Base-by-base conservation (phyloP, 1,140 invertebrate genomes). In the Delia radicum region DNA sequence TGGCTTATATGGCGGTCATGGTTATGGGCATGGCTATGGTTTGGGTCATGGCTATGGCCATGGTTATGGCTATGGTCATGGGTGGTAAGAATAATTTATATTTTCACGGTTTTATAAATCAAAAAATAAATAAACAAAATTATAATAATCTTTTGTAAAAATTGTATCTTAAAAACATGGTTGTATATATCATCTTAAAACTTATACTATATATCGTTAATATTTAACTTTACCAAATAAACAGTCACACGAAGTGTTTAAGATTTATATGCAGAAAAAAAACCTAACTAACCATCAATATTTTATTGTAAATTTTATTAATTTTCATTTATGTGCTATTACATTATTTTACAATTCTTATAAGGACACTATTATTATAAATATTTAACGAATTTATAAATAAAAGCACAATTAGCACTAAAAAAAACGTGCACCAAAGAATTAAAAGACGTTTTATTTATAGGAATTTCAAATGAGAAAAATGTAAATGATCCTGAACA, bases 21-120 rank as follows among this genome's bases (percentile, higher is more conserved):
- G 74, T 18, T 77, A 74, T 62, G 76, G 81, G 71, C 15, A 82
- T 28, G 71, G 33, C 12, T 73, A 28, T 28, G 63, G 27, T 63
- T n/a, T n/a, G n/a, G 62, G 62, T 15, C 33, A 73, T 31, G 0
- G 84, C 80, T 12, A 78, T 75, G 75, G 86, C 61, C 46, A 83
- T 74, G 75, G 85, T 72, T 78, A 82, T 76, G 81, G 83, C 27
- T 78, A 82, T 74, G 75, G 75, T 31, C 37, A 42, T 42, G 37
- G 37, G 12, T 42, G 37, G 37, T 42, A 42, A 42, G 37, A 10
- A 42, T 10, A 15, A 13, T 10, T 42, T 42, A 13, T 42, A 15
- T 42, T 42, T 42, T 3, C n/a, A 8, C 10, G 12, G 10, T 3
- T 42, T 42, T 42, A 6, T 5, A 3, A 42, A 12, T 5, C 3